phyloP scores from a whole-genome alignment of 2,888 invertebrate genomes.

The Sarcophaga variegata region DNA sequence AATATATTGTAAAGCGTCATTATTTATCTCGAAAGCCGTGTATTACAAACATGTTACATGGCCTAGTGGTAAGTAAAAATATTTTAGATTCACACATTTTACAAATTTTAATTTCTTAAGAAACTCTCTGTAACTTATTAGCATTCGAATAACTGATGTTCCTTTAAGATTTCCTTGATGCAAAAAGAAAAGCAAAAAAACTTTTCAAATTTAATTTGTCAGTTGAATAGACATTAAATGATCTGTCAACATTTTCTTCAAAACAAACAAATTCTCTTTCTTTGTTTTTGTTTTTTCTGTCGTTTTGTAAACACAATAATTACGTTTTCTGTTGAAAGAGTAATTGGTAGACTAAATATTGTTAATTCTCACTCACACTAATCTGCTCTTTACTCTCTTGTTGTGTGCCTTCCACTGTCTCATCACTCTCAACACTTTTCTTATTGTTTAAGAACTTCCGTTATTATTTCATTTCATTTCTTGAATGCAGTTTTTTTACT shows the following conservation, averaged over 20 bases:
- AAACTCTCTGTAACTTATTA: no score
- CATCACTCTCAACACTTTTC: neutral
- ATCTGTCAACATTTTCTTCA: neutral
- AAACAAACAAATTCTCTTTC: no score
- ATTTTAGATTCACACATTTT: no score
- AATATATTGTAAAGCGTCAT: no score
- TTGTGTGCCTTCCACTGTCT: no score
- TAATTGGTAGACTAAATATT: constrained; percentile 28
- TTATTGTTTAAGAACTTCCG: constrained; percentile 27
- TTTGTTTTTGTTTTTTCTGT: neutral
- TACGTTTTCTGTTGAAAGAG: constrained; percentile 1
- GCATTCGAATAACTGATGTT: no score
- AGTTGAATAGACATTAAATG: constrained; percentile 4
- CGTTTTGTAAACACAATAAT: neutral
- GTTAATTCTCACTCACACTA: constrained; percentile 3
- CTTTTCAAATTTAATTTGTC: constrained; percentile 18
- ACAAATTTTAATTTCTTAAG: no score
- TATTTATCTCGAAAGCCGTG: no score
- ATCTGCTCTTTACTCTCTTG: no score
- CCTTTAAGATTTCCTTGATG: no score
- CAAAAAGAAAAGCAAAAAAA: neutral
- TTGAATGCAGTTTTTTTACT: neutral
- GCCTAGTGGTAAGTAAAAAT: no score
- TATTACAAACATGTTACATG: no score
- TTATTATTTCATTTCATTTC: neutral